Conservation (phyloP, 2,113 vertebrate species). For the Reinhardtius hippoglossoides region DNA sequence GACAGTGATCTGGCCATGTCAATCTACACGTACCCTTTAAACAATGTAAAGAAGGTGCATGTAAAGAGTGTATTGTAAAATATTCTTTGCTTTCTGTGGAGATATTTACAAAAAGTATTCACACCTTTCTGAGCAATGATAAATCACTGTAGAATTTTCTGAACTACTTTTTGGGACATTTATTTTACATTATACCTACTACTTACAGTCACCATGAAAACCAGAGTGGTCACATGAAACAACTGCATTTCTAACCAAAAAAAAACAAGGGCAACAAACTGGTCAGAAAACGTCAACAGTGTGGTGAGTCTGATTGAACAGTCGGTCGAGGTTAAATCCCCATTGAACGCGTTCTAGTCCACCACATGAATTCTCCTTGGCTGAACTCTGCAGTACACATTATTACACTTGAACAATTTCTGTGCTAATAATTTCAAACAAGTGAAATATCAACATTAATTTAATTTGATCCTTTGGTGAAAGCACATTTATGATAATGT, state of each 20-base stretch:
- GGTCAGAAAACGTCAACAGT: constrained; percentile 49
- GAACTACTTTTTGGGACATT: neutral
- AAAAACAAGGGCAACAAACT: constrained; percentile 24
- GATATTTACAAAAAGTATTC: neutral
- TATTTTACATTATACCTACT: neutral
- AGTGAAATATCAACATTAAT: too few relatives aligned
- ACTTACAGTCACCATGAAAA: neutral
- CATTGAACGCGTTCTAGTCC: constrained; percentile 1
- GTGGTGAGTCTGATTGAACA: constrained; percentile 35
- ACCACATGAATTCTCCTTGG: constrained; percentile 29
- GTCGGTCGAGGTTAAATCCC: constrained; percentile 41
- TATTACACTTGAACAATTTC: too few relatives aligned
- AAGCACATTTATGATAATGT: neutral
- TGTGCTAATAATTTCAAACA: too few relatives aligned
- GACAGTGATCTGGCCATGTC: neutral
- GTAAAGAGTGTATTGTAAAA: neutral
- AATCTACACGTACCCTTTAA: too few relatives aligned
- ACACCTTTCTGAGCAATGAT: too few relatives aligned
- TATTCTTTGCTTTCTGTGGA: neutral
- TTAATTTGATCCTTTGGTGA: too few relatives aligned
- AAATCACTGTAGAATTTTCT: too few relatives aligned
- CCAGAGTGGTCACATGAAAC: neutral
- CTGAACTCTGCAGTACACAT: constrained; percentile 1
- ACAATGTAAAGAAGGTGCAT: neutral
- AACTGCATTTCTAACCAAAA: neutral